Conservation (phyloP, 1,140 invertebrate species). For the Periplaneta americana region DNA sequence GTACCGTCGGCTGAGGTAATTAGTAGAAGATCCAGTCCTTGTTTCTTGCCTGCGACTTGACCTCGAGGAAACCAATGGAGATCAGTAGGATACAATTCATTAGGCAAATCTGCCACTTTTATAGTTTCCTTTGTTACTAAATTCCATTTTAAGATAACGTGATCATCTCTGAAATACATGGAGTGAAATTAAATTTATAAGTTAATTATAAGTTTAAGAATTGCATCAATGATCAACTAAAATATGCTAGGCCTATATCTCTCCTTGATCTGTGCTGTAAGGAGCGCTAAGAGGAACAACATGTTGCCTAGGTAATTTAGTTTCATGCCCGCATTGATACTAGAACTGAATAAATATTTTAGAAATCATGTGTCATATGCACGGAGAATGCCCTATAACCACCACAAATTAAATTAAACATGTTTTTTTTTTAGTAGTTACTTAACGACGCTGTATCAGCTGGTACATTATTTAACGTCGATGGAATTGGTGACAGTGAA, state of each 20-base stretch:
- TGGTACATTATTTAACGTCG: too few species aligned
- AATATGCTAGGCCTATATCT: not conserved
- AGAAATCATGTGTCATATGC: too few species aligned
- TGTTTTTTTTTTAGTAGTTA: too few species aligned
- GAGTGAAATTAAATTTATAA: not conserved
- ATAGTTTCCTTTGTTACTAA: slow-evolving; percentile 69
- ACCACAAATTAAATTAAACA: too few species aligned
- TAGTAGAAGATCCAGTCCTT: slow-evolving; percentile 77
- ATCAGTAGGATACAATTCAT: slow-evolving; percentile 81
- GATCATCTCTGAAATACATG: slow-evolving; percentile 71
- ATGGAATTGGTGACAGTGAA: too few species aligned
- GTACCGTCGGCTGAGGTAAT: slow-evolving; percentile 85
- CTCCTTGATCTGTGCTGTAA: not conserved
- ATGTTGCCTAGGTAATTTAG: not conserved
- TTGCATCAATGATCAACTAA: not conserved
- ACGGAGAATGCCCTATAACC: too few species aligned
- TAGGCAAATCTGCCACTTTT: slow-evolving; percentile 68
- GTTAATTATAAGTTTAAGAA: not conserved
- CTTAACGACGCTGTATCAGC: too few species aligned
- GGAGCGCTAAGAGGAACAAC: not conserved
- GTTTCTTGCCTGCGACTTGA: slow-evolving; percentile 51
- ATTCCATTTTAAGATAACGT: slow-evolving; percentile 84
- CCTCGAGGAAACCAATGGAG: slow-evolving; percentile 76
- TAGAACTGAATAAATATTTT: not conserved
- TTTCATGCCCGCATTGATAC: not conserved